Conservation (phyloP, 2,113 vertebrate genomes). For the Syngnathus floridae region DNA sequence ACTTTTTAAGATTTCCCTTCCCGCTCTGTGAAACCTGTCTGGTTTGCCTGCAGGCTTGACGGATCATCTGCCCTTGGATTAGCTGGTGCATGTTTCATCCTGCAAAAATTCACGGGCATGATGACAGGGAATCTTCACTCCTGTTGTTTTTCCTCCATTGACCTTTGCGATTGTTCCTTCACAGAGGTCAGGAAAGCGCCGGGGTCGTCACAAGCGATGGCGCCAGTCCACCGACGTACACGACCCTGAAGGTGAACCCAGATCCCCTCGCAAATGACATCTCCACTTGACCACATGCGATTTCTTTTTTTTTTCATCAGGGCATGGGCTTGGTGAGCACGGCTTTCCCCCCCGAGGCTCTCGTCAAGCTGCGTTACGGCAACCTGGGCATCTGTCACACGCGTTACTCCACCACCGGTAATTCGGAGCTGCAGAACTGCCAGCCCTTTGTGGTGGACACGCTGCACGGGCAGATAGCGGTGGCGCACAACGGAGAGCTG, state of each 20-base stretch:
- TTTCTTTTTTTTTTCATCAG: constrained; percentile 56
- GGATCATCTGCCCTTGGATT: not conserved
- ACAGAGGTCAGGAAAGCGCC: constrained; percentile 94
- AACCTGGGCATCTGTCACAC: constrained; percentile 97
- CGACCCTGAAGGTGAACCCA: constrained; percentile 84
- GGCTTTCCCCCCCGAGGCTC: constrained; percentile 83
- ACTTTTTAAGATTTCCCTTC: not conserved
- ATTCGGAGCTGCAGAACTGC: constrained; percentile 94
- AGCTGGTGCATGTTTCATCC: constrained; percentile 8
- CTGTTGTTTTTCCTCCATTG: not conserved
- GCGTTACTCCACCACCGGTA: constrained; percentile 90
- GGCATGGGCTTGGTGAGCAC: constrained; percentile 93
- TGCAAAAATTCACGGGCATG: not conserved
- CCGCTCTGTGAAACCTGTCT: constrained; percentile 51
- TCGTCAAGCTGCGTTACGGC: constrained; percentile 84
- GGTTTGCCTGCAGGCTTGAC: constrained; percentile 34
- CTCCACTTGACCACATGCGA: not conserved
- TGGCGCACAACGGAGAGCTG: constrained; percentile 94
- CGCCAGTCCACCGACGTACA: constrained; percentile 78
- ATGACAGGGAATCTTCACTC: not conserved
- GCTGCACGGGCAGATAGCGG: constrained; percentile 92
- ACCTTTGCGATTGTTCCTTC: constrained; percentile 35
- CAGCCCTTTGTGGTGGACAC: constrained; percentile 98
- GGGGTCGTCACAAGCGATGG: constrained; percentile 95
- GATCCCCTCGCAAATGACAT: not conserved